phyloP scores from a whole-genome alignment of 2,888 invertebrate species.

The Eristalis tenax region DNA sequence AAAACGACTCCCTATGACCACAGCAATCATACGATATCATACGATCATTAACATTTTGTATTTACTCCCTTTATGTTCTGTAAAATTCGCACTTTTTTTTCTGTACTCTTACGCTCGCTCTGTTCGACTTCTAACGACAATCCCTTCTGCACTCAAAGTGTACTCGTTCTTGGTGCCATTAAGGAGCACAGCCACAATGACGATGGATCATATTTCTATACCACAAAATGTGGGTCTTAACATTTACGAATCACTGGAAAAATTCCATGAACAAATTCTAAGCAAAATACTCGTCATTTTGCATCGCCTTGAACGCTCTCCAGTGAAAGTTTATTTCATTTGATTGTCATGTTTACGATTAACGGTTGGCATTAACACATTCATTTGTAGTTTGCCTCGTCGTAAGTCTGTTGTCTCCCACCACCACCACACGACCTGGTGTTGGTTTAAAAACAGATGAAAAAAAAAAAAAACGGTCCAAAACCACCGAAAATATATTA shows the following conservation, averaged over 20 bases:
- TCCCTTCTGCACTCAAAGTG: too few relatives aligned
- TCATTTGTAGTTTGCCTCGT: conserved; percentile 38
- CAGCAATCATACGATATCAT: too few relatives aligned
- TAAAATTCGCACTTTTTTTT: too few relatives aligned
- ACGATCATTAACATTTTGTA: too few relatives aligned
- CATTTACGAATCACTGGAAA: neutral
- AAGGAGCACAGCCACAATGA: too few relatives aligned
- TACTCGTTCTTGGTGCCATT: too few relatives aligned
- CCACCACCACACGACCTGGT: neutral
- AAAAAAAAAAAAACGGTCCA: neutral
- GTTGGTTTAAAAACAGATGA: neutral
- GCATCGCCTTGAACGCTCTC: neutral
- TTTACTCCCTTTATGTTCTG: too few relatives aligned
- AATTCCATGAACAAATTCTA: neutral
- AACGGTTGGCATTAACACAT: conserved; percentile 49
- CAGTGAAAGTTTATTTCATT: conserved; percentile 48
- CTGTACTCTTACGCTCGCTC: too few relatives aligned
- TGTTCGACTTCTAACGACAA: too few relatives aligned
- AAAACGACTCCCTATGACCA: too few relatives aligned
- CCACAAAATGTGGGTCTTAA: too few relatives aligned
- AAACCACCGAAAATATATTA: conserved; percentile 10
- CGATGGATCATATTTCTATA: neutral
- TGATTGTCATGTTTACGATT: conserved; percentile 52
- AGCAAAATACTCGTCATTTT: conserved; percentile 5
- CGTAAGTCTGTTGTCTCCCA: conserved; percentile 7